Conservation (phyloP, 30 jellyfish, hydroid and myxozoan species). For the Haliclystus octoradiatus region DNA sequence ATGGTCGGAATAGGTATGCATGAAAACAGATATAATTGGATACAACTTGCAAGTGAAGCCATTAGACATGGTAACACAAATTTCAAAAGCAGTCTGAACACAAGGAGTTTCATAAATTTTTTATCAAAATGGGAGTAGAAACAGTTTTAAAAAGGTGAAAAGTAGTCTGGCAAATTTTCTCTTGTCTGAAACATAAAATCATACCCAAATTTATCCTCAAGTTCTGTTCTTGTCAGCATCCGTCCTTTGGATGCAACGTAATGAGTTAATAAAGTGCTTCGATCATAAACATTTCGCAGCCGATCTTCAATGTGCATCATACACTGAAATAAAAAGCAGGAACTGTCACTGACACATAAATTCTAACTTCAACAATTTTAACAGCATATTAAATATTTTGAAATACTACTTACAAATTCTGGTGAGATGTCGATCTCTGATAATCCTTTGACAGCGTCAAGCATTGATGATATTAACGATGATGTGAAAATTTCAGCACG, state of each 20-base stretch:
- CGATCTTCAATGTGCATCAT: constrained; percentile 82
- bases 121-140: too few relatives aligned
- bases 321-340: constrained; percentile 32
- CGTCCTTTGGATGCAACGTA: constrained; percentile 1
- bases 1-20: too few relatives aligned
- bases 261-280: constrained; percentile 31
- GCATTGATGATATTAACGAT: constrained; percentile 39
- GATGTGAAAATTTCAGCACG: constrained; percentile 49
- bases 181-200: too few relatives aligned
- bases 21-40: too few relatives aligned
- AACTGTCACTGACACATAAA: too few relatives aligned
- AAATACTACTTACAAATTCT: constrained; percentile 43
- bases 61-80: too few relatives aligned
- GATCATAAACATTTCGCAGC: constrained; percentile 48
- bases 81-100: too few relatives aligned
- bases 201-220: constrained; percentile 38
- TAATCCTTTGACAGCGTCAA: constrained; percentile 73
- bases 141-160: too few relatives aligned
- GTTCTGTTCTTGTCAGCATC: constrained; percentile 4
- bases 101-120: too few relatives aligned
- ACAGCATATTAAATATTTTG: not conserved
- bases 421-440: constrained; percentile 66
- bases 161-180: too few relatives aligned
- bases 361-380: too few relatives aligned
- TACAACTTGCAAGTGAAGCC: too few relatives aligned